These are phyloP conservation scores for Protobothrops mucrosquamatus DNA, from an alignment of 2,113 vertebrate genomes.

Conservation along the genomic window DNA sequence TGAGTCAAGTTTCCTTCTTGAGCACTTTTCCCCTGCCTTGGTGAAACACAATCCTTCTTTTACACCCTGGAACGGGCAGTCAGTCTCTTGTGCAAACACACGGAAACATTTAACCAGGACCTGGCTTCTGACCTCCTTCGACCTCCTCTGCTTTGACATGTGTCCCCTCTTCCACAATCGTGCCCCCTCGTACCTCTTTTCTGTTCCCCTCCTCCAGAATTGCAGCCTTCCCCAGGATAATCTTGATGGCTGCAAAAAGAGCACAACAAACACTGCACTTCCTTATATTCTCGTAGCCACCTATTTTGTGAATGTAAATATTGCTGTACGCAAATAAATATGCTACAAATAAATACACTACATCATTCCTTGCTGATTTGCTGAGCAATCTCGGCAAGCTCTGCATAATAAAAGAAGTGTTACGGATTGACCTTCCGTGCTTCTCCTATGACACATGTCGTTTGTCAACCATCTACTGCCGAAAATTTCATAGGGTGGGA, in stretches of 20 bases:
- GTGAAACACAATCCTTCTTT: constrained; percentile 55
- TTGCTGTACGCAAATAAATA: not conserved
- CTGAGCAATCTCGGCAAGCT: not conserved
- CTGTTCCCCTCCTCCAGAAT: not conserved
- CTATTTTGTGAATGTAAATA: not conserved
- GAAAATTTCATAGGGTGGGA: not conserved
- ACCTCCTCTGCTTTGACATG: constrained; percentile 35
- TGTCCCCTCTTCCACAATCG: not conserved
- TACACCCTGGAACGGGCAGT: constrained; percentile 28
- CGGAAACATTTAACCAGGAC: constrained; percentile 54
- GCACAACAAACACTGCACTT: not conserved
- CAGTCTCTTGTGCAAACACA: constrained; percentile 52
- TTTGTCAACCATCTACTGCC: not conserved
- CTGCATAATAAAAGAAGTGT: not conserved
- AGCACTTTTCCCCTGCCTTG: not conserved
- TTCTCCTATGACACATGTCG: not conserved
- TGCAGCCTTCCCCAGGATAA: not conserved
- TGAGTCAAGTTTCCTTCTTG: not conserved
- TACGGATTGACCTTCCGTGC: not conserved
- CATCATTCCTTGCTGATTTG: not conserved
- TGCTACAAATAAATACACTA: not conserved
- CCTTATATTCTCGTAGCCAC: not conserved
- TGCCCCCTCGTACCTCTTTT: not conserved
- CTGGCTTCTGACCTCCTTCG: constrained; percentile 41
- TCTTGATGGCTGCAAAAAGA: not conserved